Conservation (phyloP, 2,113 vertebrate genomes). For the Pteropus alecto region DNA sequence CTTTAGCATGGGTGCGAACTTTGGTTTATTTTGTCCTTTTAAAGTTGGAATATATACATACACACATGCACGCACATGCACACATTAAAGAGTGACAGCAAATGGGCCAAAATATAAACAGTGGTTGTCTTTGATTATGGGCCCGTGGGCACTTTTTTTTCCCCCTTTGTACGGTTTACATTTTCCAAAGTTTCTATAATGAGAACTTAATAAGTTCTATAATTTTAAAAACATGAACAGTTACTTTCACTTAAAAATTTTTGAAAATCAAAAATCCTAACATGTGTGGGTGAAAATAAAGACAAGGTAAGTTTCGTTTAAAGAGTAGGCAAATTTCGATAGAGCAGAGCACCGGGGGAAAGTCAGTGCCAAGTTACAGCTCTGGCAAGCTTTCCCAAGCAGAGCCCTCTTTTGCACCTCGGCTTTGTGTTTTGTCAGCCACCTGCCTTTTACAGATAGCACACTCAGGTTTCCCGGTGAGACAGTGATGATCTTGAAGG, state of each 20-base stretch:
- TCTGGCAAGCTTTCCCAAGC: not conserved
- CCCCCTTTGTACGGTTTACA: not conserved
- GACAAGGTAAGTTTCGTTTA: not conserved
- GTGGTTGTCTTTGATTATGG: not conserved
- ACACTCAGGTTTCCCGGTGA: not conserved
- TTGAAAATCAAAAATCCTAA: not conserved
- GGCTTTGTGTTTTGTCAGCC: fast-evolving
- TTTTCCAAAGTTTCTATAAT: not conserved
- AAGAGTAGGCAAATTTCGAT: not conserved
- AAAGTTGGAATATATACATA: not conserved
- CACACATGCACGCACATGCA: not conserved
- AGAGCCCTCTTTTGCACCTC: not conserved
- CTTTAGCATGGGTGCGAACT: not conserved
- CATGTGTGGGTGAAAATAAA: not conserved
- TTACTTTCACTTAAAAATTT: not conserved
- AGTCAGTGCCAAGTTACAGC: not conserved
- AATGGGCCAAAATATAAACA: not conserved
- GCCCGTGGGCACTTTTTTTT: not conserved
- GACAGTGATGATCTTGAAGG: not conserved
- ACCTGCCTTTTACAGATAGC: not conserved
- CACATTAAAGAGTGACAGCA: not conserved
- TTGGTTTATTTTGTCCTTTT: not conserved
- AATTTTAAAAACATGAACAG: not conserved
- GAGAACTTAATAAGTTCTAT: not conserved
- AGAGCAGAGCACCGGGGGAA: not conserved